Evolutionary conservation across 2,113 vertebrate genomes (phyloP), one percentile per base, ranked within the genome.

Genomic region (Pogonocichla stellata): DNA sequence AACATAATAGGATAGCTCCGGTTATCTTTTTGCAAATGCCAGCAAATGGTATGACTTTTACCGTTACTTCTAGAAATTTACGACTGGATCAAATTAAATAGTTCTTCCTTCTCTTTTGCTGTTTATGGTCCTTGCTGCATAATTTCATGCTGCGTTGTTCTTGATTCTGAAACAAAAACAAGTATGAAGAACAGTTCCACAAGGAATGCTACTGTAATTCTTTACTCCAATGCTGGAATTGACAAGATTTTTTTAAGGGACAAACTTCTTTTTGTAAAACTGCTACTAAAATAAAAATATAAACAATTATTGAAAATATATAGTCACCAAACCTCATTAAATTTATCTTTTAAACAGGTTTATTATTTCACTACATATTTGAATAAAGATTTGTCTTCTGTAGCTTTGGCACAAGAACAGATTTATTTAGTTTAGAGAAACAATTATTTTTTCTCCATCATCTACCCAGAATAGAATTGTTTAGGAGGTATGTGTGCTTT

Each of bases 281-380:
- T 65, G 45, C 57, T 95, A 92, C 92, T 97, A 98, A 97, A 98
- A 98, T 97, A 97, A 97, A 97, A 97, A 83, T 96, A 95, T 94
- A 98, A 98, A 98, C 95, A 98, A 98, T 97, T 98, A 97, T 82
- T 95, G 95, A 50, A 97, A 97, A 98, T 96, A 98, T 97, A 98
- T 96, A 78, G 97, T 69, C 89, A 84, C 87, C 48, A 91, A 97
- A 88, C 17, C 29, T 31, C 97, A 96, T 95, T 98, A 98, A 97
- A 97, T 98, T 97, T 97, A 40, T 97, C 96, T 88, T 48, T 80
- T 95, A 93, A 97, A 40, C 97, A 98, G 97, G 77, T 98, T 98
- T 98, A 98, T 98, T 97, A 96, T 97, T 97, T 97, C 86, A 94
- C 54, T 96, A 94, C 33, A 36, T 94, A 94, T 90, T 96, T 97